Evolutionary conservation across 1,140 invertebrate species (phyloP), one percentile per base, ranked within the genome.

Genomic region (Agrypnia vestita): DNA sequence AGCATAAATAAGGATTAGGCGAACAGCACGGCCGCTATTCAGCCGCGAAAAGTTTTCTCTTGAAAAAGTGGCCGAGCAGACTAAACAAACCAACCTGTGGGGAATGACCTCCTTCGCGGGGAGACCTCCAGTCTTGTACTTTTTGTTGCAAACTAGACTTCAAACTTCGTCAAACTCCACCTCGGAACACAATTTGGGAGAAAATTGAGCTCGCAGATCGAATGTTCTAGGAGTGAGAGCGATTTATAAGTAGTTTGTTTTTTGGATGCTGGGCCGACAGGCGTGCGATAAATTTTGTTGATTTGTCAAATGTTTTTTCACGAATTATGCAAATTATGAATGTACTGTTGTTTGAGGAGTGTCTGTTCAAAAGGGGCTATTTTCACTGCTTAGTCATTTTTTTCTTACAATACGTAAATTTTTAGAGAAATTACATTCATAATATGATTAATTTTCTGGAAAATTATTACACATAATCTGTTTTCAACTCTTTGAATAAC

Each of bases 41-140:
- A 64, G 13, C 61, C 0, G 25, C 13, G 61, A 10, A 80, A 82
- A 82, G 76, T 78, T 82, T 80, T 75, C 69, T 53, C 6, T 44
- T 72, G 77, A 80, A 82, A 79, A 82, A 76, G 46, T 74, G 55
- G 78, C 73, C 53, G 74, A 82, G 77, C 64, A 80, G 77, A 82
- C 76, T 75, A 82, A 82, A 75, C 80, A 81, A 79, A 79, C 76
- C 62, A 79, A 82, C 81, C 81, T 82, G 81, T 78, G 81, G 81
- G 78, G 81, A 80, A 77, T 78, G 81, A 78, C 81, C 81, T 80
- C 67, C 21, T 21, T 21, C 17, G 46, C 64, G 44, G 11, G 12
- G 15, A 69, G 46, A 74, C 53, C 76, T 79, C 62, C 73, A 64
- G 78, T 76, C 25, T 82, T 72, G 75, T 82, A 82, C 72, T 79